Base-by-base conservation (phyloP, 2,113 vertebrate genomes). In the Catharus fuscescens region DNA sequence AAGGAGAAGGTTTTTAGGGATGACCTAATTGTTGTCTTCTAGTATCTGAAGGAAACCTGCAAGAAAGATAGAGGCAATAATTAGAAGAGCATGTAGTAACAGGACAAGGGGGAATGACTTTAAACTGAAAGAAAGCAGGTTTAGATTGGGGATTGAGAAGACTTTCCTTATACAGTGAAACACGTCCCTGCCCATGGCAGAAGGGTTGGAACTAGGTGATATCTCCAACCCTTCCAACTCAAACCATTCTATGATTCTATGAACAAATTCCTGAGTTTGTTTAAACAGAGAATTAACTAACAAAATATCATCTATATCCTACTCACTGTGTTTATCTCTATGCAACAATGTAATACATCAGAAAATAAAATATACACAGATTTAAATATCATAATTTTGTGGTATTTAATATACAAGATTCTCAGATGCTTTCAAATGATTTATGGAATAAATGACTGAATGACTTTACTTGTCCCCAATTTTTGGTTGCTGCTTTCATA, bases 321-420 rank as follows among this genome's bases (percentile, higher is more conserved):
- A 48, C 12, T 64, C 0, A 0, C 6, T 32, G 8, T 61, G 10
- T 62, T 88, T 42, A 21, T 17, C 14, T 44, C 14, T 62, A 8
- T 62, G 8, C 14, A 66, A 57, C 12, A 50, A 10, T 32, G 5
- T 28, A 16, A 28, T 79, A 36, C 34, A 36, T 36, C 34, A 59
- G 25, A 83, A 86, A 86, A 62, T 25, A 76, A 71, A 87, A 66
- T 44, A 82, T 14, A 38, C 20, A 40, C 5, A n/a, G 4, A 48
- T 71, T 44, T 70, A 3, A 82, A 71, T 34, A 34, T 15, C 78
- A 52, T 47, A 36, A 17, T 38, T 87, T 67, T 48, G 17, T 59
- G 28, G 7, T 14, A 53, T 42, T 62, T 82, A 12, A 80, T 36
- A 32, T n/a, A n/a, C 3, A 77, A 87, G 21, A 60, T 64, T 80